Conservation (phyloP, 2,888 invertebrate genomes). For the Thecocarcelia acutangulata region DNA sequence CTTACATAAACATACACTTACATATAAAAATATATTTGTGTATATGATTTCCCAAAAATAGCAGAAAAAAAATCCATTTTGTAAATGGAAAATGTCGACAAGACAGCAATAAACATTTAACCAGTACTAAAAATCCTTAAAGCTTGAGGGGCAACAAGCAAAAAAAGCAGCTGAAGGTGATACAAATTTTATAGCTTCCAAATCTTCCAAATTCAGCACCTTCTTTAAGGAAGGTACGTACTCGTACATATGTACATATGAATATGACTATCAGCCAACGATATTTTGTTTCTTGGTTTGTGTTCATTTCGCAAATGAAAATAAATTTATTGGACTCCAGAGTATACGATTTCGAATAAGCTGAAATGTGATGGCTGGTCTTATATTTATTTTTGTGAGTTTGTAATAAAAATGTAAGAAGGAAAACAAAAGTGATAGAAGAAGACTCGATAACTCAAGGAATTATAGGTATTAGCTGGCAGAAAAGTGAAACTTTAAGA, state of each 20-base stretch:
- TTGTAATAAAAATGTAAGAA: constrained; percentile 16
- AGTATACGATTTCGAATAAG: constrained; percentile 69
- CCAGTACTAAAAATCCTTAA: constrained; percentile 43
- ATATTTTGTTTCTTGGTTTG: not conserved
- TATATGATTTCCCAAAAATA: no score
- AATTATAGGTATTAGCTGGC: constrained; percentile 64
- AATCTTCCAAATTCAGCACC: constrained; percentile 13
- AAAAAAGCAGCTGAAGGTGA: not conserved
- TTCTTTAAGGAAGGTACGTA: not conserved
- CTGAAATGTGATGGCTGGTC: constrained; percentile 66
- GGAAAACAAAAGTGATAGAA: constrained; percentile 1
- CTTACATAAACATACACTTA: no score
- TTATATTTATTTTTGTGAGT: constrained; percentile 24
- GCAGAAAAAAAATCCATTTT: constrained; percentile 69
- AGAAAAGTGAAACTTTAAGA: constrained; percentile 62
- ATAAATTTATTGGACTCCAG: constrained; percentile 70
- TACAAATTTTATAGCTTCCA: constrained; percentile 32
- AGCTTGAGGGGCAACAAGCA: not conserved
- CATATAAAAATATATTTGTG: no score
- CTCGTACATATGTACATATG: constrained; percentile 1
- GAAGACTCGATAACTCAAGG: constrained; percentile 28
- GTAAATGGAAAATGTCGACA: constrained; percentile 71
- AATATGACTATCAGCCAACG: constrained; percentile 25
- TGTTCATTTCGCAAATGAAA: constrained; percentile 56
- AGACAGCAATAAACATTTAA: constrained; percentile 68